These are phyloP conservation scores for Paralvinella palmiformis DNA, from an alignment of 1,140 invertebrate species.

Conservation along the genomic window DNA sequence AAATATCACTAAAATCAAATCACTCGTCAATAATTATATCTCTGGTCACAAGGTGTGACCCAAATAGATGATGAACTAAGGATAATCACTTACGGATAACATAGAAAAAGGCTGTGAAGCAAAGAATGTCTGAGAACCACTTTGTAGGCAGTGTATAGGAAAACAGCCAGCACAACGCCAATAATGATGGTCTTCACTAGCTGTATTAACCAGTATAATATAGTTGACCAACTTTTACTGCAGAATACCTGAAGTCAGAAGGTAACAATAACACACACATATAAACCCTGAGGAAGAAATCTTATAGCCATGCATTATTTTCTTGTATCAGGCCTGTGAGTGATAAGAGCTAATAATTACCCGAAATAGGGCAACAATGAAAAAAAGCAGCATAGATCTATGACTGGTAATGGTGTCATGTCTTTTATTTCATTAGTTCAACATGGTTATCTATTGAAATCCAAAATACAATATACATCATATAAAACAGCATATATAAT, in stretches of 20 bases:
- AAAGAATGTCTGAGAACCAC: conserved; percentile 65
- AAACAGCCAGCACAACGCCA: conserved; percentile 29
- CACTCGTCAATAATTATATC: too few species aligned
- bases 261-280: conserved; percentile 19
- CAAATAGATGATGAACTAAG: too few species aligned
- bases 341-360: not conserved
- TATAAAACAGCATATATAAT: too few species aligned
- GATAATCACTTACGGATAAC: conserved; percentile 78
- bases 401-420: too few species aligned
- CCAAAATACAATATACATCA: too few species aligned
- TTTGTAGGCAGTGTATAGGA: conserved; percentile 64
- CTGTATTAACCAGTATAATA: conserved; percentile 39
- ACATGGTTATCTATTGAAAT: too few species aligned
- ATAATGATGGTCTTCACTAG: conserved; percentile 39
- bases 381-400: too few species aligned
- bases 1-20: too few species aligned
- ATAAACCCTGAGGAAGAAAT: not conserved
- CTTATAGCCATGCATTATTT: not conserved
- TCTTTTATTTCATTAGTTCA: too few species aligned
- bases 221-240: conserved; percentile 19
- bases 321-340: not conserved
- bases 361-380: not conserved
- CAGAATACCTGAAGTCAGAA: conserved; percentile 36
- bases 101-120: conserved; percentile 71
- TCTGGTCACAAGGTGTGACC: too few species aligned